These are phyloP conservation scores for Heliconius ismenius DNA, from an alignment of 2,888 invertebrate species.

Conservation along the genomic window DNA sequence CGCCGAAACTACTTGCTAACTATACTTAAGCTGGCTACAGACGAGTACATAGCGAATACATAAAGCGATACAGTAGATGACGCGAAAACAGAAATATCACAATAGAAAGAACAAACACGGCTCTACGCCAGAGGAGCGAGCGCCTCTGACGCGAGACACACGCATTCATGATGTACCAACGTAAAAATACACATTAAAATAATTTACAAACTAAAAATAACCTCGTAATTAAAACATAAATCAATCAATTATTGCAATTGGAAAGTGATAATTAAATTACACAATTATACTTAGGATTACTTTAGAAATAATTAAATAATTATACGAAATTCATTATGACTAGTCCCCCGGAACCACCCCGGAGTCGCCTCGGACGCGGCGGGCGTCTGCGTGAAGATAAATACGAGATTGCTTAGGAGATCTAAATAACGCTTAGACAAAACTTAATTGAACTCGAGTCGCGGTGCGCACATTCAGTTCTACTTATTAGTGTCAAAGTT, in stretches of 20 bases:
- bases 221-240: constrained; percentile 45
- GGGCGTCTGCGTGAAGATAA: constrained; percentile 52
- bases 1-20: constrained; percentile 56
- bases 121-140: constrained; percentile 14
- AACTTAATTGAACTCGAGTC: constrained; percentile 33
- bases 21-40: constrained; percentile 23
- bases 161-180: constrained; percentile 43
- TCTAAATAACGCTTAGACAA: constrained; percentile 61
- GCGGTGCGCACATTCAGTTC: constrained; percentile 15
- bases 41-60: constrained; percentile 28
- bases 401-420: constrained; percentile 70
- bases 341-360: constrained; percentile 61
- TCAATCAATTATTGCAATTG: constrained; percentile 48
- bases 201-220: constrained; percentile 44
- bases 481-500: constrained; percentile 41
- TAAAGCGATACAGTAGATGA: constrained; percentile 36
- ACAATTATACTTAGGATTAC: constrained; percentile 48
- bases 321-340: constrained; percentile 57
- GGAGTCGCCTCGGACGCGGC: neutral
- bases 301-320: constrained; percentile 39
- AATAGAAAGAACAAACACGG: neutral
- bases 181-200: constrained; percentile 45
- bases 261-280: constrained; percentile 45
- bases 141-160: constrained; percentile 40
- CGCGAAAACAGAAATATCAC: constrained; percentile 17